These are phyloP conservation scores for human (Homo sapiens) DNA, from an alignment of 2,113 vertebrate genomes.

Conservation along the genomic window GRCh38 chr3:24681001-24681500, in stretches of 20 bases:
- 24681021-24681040: background rate
- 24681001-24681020: background rate
- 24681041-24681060: background rate
- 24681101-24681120: background rate
- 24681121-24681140: background rate
- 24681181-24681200: background rate
- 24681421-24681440: background rate
- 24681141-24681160: background rate
- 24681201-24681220: background rate
- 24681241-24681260: background rate
- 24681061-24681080: background rate
- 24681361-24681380: background rate
- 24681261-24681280: fast-evolving
- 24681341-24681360: background rate
- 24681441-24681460: background rate
- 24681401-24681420: background rate
- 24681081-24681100: no score
- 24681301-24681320: no score
- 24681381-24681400: background rate
- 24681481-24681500: background rate
- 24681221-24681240: background rate
- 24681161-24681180: background rate
- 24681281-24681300: no score
- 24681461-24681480: background rate
- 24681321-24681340: background rate